Conservation (phyloP, 2,888 invertebrate species). For the Drosophila suboccidentalis region DNA sequence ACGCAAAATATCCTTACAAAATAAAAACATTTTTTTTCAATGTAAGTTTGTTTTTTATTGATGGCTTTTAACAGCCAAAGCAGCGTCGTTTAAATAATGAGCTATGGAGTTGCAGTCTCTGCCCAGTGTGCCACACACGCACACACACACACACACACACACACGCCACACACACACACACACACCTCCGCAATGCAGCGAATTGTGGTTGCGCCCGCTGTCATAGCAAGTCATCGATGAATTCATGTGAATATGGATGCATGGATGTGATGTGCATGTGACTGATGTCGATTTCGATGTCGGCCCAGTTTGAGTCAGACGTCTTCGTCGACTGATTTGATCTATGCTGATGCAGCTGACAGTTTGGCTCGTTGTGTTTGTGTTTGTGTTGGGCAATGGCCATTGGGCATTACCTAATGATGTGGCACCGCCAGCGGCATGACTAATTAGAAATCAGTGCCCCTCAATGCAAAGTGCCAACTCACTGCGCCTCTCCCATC, state of each 20-base stretch:
- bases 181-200: constrained; percentile 67
- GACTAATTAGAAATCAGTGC: constrained; percentile 70
- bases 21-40: too few species aligned
- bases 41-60: constrained; percentile 63
- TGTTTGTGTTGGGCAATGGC: constrained; percentile 43
- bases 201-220: constrained; percentile 51
- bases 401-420: constrained; percentile 67
- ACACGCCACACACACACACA: constrained; percentile 10
- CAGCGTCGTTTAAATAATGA: constrained; percentile 81
- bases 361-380: constrained; percentile 22
- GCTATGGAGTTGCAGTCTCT: constrained; percentile 56
- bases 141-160: constrained; percentile 39
- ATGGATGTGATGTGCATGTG: constrained; percentile 1
- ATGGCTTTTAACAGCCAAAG: constrained; percentile 79
- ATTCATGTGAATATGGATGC: constrained; percentile 7
- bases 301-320: constrained; percentile 48
- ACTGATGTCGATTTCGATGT: constrained; percentile 15
- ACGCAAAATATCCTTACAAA: too few species aligned
- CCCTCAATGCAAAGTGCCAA: constrained; percentile 65
- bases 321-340: constrained; percentile 36
- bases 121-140: constrained; percentile 30
- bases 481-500: constrained; percentile 38
- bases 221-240: constrained; percentile 65
- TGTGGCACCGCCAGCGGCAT: constrained; percentile 67
- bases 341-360: constrained; percentile 54